Percentiles rank a stretch among this genome's conserved stretches.
phyloP scores from a whole-genome alignment of 2,113 vertebrate species.

The Poeciliopsis occidentalis region DNA sequence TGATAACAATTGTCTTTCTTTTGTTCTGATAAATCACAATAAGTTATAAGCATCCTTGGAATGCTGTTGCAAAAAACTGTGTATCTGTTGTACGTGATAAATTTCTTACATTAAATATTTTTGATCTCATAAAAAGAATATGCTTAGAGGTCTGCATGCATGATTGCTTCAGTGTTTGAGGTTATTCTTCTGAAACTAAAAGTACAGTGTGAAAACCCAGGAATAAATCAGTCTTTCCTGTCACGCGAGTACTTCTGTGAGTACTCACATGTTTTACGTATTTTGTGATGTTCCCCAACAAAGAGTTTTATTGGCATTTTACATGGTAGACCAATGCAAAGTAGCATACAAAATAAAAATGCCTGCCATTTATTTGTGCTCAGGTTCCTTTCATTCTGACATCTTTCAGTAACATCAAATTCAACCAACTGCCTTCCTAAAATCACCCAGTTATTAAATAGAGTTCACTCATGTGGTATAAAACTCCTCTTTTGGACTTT shows the following conservation, averaged over 20 bases:
- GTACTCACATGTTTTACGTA: not conserved
- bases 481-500: no score
- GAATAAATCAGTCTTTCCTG: not conserved
- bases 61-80: not conserved
- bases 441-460: not conserved
- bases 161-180: not conserved
- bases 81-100: conserved; percentile 2
- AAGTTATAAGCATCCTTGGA: conserved; percentile 21
- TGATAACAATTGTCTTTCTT: conserved; percentile 30
- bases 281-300: no score
- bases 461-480: not conserved
- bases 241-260: no score
- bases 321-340: not conserved
- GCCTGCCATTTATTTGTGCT: no score
- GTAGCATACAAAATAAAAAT: no score
- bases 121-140: not conserved
- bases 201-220: not conserved
- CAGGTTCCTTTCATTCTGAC: no score
- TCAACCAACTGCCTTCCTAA: no score
- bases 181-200: not conserved
- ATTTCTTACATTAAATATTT: conserved; percentile 12
- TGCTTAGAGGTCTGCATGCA: conserved; percentile 32
- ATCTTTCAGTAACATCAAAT: no score
- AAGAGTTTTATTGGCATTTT: not conserved
- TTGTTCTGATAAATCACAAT: conserved; percentile 40